Evolutionary conservation across 1,140 invertebrate genomes (phyloP), one percentile per base, ranked within the genome.

Genomic region (Phymastichus coffea): DNA sequence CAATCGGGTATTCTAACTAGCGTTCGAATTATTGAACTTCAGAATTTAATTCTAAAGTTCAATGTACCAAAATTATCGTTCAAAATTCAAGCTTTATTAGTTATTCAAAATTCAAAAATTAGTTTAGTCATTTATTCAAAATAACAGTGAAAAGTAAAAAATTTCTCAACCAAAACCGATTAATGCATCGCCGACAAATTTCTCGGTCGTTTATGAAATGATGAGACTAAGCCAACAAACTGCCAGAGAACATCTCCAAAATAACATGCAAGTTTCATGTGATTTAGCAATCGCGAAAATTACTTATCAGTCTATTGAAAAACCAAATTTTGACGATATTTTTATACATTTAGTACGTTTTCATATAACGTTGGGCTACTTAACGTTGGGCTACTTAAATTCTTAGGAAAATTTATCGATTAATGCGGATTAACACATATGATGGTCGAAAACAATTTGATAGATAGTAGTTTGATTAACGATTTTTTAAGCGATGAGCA

Each of bases 291-390:
- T 75, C 44, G 77, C 75, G n/a, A 79, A 78, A 70, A 52, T 73
- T 9, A 75, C 71, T n/a, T 43, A 73, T 12, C 67, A 75, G 68
- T 52, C 52, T 8, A 61, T 48, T 12, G 71, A 79, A 64, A 61
- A 61, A 22, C 63, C 70, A 6, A 47, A 7, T 33, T 79, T 72
- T 66, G 52, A 78, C 38, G 76, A 78, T 54, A 40, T 82, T 44
- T 82, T 82, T 62, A 79, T 82, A 30, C 73, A 80, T 62, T 58
- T 81, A 10, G 81, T 79, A 30, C 43, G 72, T 3, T 82, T 82
- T 61, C 81, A 82, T 61, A 72, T 81, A 9, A 71, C 74, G 70
- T 68, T 82, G 71, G 66, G 80, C 14, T 82, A 68, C 63, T 82
- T 82, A 58, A 80, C 78, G 68, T 75, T 74, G 1, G 22, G n/a